Evolutionary conservation across 2,797 vertebrate species (phyloP).

Genomic region (Thalassophryne amazonica): DNA sequence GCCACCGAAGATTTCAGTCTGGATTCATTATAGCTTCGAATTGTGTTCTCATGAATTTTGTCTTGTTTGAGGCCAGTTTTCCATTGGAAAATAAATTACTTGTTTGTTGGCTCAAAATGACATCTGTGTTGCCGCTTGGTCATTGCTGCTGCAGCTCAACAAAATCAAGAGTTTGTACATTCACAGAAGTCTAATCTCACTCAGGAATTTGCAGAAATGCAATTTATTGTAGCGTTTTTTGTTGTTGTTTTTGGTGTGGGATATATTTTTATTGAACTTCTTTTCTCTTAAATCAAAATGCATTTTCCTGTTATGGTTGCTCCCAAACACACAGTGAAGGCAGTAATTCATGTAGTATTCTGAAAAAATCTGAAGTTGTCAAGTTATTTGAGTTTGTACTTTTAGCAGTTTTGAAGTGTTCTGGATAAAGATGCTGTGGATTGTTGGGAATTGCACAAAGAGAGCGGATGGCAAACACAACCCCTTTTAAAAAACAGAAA

Average conservation of each 20-base stretch:
- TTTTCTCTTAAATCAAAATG: too few species aligned
- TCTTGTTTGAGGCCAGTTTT: neutral
- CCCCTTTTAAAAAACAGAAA: slow-evolving; percentile 65
- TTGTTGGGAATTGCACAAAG: slow-evolving; percentile 46
- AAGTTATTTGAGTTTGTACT: slow-evolving; percentile 16
- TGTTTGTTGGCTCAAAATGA: neutral
- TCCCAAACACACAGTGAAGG: neutral
- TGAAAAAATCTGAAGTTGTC: neutral
- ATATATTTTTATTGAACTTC: neutral
- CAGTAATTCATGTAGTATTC: neutral
- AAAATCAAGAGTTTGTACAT: neutral
- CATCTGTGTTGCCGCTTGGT: neutral
- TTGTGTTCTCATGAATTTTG: neutral
- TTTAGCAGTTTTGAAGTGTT: slow-evolving; percentile 22
- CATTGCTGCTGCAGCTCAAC: neutral
- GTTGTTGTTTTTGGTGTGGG: too few species aligned
- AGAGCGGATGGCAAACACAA: slow-evolving; percentile 64
- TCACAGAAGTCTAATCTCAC: neutral
- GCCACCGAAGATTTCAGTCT: too few species aligned
- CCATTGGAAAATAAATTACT: neutral
- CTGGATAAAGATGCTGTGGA: slow-evolving; percentile 30
- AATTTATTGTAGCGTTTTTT: neutral
- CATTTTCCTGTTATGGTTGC: neutral
- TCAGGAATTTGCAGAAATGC: neutral
- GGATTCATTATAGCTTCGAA: neutral